Percentiles rank a stretch among this genome's conserved stretches.
Conservation (phyloP, 2,888 invertebrate species). For the Unio pictorum region DNA sequence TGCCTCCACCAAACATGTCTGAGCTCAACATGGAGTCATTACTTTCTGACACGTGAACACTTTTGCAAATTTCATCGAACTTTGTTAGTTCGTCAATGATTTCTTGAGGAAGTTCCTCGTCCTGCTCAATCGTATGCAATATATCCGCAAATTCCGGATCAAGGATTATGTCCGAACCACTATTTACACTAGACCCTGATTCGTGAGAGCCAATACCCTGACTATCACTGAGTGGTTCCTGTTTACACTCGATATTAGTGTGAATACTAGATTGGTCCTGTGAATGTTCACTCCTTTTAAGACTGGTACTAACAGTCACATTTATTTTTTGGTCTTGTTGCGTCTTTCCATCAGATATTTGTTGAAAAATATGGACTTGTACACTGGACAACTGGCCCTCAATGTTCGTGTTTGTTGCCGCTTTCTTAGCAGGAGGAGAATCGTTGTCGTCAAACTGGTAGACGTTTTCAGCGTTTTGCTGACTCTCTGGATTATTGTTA, state of each 20-base stretch:
- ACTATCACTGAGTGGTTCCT: constrained; percentile 76
- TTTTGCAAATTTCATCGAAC: constrained; percentile 57
- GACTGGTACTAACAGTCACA: constrained; percentile 85
- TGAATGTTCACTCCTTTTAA: constrained; percentile 78
- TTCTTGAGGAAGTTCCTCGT: constrained; percentile 68
- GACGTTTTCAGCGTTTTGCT: constrained; percentile 40
- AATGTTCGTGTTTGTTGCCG: constrained; percentile 25
- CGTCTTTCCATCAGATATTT: constrained; percentile 74
- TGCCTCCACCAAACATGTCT: constrained; percentile 28
- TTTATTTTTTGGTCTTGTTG: constrained; percentile 76
- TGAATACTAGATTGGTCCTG: constrained; percentile 45
- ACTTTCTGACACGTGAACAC: constrained; percentile 50
- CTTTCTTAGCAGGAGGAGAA: constrained; percentile 28
- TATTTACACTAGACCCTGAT: constrained; percentile 35
- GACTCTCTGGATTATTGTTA: constrained; percentile 21
- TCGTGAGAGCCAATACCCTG: constrained; percentile 28
- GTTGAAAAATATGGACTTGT: constrained; percentile 92
- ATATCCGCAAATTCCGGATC: constrained; percentile 56
- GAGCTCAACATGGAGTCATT: constrained; percentile 30
- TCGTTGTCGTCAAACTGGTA: constrained; percentile 54
- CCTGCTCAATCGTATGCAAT: constrained; percentile 86
- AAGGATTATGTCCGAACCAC: constrained; percentile 45
- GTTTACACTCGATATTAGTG: constrained; percentile 71
- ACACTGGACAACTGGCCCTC: constrained; percentile 73
- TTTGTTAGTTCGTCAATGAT: constrained; percentile 57